These are phyloP conservation scores for Pinctada fucata DNA, from an alignment of 2,888 invertebrate genomes.

Conservation along the genomic window DNA sequence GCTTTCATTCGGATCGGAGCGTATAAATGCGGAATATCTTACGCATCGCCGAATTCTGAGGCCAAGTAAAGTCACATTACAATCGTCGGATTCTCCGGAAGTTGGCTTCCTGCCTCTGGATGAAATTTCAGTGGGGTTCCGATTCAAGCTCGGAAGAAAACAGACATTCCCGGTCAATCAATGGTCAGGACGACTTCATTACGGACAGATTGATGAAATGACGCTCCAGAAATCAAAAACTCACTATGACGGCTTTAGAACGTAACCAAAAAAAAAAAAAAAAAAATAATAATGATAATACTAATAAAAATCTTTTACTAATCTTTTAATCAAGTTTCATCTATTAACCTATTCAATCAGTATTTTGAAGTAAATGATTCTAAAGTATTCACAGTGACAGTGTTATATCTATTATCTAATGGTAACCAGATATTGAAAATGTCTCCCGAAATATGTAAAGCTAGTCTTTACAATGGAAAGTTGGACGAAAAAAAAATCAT, in stretches of 20 bases:
- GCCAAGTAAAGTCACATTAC: conserved; percentile 22
- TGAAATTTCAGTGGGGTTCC: conserved; percentile 20
- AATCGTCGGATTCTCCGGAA: not conserved
- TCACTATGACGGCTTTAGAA: not conserved
- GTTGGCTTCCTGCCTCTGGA: conserved; percentile 13
- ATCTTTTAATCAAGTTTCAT: too few species aligned
- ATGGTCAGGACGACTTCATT: not conserved
- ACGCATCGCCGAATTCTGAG: conserved; percentile 14
- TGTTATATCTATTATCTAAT: too few species aligned
- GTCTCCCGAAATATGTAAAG: too few species aligned
- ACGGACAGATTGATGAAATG: not conserved
- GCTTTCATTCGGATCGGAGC: not conserved
- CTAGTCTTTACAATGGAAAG: too few species aligned
- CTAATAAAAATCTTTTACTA: too few species aligned
- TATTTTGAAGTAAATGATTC: too few species aligned
- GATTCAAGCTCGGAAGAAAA: conserved; percentile 19
- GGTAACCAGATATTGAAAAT: too few species aligned
- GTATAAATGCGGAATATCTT: too few species aligned
- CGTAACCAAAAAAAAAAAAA: not conserved
- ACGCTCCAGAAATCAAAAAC: not conserved
- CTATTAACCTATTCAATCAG: too few species aligned
- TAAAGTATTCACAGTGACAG: too few species aligned
- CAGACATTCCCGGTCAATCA: not conserved
- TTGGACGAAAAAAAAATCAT: too few species aligned
- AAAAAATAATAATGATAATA: too few species aligned